A percentile compares a stretch with the other conserved stretches of the same genome.
Evolutionary conservation across 1,140 invertebrate genomes (phyloP).

Genomic region (Oedothorax gibbosus): DNA sequence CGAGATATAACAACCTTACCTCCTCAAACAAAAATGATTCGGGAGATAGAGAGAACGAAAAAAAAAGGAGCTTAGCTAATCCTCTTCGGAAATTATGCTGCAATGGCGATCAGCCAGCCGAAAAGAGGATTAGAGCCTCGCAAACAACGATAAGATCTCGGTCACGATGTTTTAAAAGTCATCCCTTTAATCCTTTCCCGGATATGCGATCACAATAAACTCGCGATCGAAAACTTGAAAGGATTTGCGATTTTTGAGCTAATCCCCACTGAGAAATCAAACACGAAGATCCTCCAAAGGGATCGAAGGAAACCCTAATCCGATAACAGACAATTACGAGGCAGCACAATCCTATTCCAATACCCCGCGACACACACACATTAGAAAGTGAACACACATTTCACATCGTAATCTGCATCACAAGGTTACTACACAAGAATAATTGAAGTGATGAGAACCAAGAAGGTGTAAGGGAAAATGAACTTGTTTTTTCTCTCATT

Average conservation of each 20-base stretch:
- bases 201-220: slow-evolving; percentile 60
- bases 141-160: slow-evolving; percentile 54
- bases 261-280: slow-evolving; percentile 36
- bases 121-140: slow-evolving; percentile 54
- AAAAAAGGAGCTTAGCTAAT: slow-evolving; percentile 42
- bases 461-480: too few species aligned
- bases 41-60: slow-evolving; percentile 1
- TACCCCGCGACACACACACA: background rate
- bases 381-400: too few species aligned
- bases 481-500: too few species aligned
- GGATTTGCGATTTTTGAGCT: slow-evolving; percentile 56
- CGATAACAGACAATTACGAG: slow-evolving; percentile 51
- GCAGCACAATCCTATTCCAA: slow-evolving; percentile 14
- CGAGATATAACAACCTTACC: background rate
- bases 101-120: slow-evolving; percentile 41
- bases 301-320: slow-evolving; percentile 40
- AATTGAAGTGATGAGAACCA: too few species aligned
- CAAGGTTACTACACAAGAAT: too few species aligned
- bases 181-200: slow-evolving; percentile 48
- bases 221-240: slow-evolving; percentile 58
- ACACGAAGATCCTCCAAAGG: slow-evolving; percentile 10
- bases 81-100: slow-evolving; percentile 50
- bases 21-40: background rate
- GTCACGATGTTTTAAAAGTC: slow-evolving; percentile 55
- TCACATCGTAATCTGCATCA: too few species aligned